Percentiles rank a stretch among this genome's conserved stretches.
Evolutionary conservation across 1,140 invertebrate species (phyloP).

Genomic region (Sycobia sp.): DNA sequence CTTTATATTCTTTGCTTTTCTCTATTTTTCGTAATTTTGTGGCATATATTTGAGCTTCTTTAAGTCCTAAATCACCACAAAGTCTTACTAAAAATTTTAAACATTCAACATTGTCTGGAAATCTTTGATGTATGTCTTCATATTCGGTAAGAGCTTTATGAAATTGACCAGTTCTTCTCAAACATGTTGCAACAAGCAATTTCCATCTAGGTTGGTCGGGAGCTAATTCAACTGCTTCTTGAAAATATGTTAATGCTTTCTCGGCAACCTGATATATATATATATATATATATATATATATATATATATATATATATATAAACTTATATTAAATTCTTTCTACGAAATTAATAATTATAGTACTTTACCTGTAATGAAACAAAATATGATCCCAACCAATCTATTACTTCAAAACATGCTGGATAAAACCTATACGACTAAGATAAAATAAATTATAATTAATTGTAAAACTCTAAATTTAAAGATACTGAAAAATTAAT

Average conservation of each 20-base stretch:
- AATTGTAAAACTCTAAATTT: too few relatives aligned
- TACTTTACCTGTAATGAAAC: slow-evolving; percentile 79
- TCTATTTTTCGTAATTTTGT: slow-evolving; percentile 83
- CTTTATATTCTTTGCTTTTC: slow-evolving; percentile 74
- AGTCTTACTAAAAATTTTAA: slow-evolving; percentile 83
- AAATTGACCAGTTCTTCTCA: slow-evolving; percentile 82
- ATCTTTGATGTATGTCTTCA: slow-evolving; percentile 76
- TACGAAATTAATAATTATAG: slow-evolving; percentile 8
- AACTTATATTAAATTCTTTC: neutral
- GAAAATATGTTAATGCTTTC: slow-evolving; percentile 87
- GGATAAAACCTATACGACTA: slow-evolving; percentile 88
- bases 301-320: neutral
- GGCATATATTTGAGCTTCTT: slow-evolving; percentile 79
- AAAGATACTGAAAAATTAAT: too few relatives aligned
- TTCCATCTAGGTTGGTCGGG: slow-evolving; percentile 85
- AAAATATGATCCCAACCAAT: slow-evolving; percentile 91
- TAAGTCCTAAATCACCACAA: slow-evolving; percentile 81
- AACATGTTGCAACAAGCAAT: slow-evolving; percentile 83
- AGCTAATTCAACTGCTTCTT: slow-evolving; percentile 85
- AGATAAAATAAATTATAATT: slow-evolving; percentile 36
- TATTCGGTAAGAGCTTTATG: slow-evolving; percentile 82
- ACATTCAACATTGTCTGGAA: slow-evolving; percentile 87
- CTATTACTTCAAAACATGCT: slow-evolving; percentile 85
- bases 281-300: neutral
- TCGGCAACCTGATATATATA: slow-evolving; percentile 67